Conservation (phyloP, 1,140 invertebrate genomes). For the Diprion similis region DNA sequence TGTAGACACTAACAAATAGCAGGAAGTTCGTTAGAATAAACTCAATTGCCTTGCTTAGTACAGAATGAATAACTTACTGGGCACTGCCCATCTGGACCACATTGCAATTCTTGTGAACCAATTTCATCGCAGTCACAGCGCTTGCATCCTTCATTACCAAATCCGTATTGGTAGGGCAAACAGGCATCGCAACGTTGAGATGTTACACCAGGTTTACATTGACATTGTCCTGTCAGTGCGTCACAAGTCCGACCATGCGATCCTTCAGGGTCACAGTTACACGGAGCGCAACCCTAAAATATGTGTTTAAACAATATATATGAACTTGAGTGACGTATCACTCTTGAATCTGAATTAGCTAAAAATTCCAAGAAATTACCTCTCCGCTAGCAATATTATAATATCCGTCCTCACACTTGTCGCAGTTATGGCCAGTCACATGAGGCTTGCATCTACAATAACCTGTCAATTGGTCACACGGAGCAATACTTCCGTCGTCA, state of each 20-base stretch:
- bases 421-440: conserved; percentile 88
- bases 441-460: conserved; percentile 88
- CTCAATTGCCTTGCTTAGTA: conserved; percentile 9
- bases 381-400: conserved; percentile 83
- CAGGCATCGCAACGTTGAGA: conserved; percentile 88
- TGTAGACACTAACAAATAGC: conserved; percentile 71
- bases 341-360: no score
- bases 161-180: conserved; percentile 86
- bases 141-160: conserved; percentile 84
- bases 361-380: conserved; percentile 42
- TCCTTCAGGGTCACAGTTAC: conserved; percentile 86
- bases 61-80: conserved; percentile 60
- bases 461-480: conserved; percentile 83
- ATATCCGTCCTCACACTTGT: conserved; percentile 85
- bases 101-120: conserved; percentile 85
- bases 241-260: conserved; percentile 86
- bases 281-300: conserved; percentile 78
- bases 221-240: conserved; percentile 81
- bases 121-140: conserved; percentile 89
- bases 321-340: no score
- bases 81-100: conserved; percentile 84
- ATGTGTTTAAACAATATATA: background rate
- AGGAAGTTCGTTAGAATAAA: conserved; percentile 14
- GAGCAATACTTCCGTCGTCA: conserved; percentile 70
- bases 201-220: conserved; percentile 84